Base-by-base conservation (phyloP, 2,113 vertebrate genomes). In the Piaya cayana region DNA sequence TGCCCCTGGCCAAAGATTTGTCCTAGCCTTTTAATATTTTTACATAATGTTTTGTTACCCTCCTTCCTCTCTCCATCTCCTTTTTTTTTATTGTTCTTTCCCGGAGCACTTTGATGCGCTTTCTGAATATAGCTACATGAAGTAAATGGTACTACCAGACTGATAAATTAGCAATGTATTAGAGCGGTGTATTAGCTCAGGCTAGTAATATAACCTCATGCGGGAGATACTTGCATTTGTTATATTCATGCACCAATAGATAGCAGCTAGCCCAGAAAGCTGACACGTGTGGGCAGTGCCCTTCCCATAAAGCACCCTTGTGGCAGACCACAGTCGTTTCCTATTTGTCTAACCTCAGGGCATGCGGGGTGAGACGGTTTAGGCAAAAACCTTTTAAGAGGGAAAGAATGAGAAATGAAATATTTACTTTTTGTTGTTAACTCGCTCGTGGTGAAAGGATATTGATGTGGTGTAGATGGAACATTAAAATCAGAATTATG, bases 111-210 rank as follows among this genome's bases (percentile, higher is more conserved):
- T 81, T 82, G 94, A 80, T 93, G 95, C 96, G 75, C 82, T 97
- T 97, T 95, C 96, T 96, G 91, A 93, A 95, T 94, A 90, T 78
- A 96, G 81, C 90, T 92, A 60, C 70, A 39, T 32, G 90, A 96
- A 95, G 94, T 81, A 96, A 98, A 97, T 63, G 81, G 79, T 93
- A 96, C 95, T 95, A 95, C 45, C 32, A 82, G 78, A 58, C 92
- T 97, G 97, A 98, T 97, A 95, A 97, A 98, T 97, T 96, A 98
- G 91, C 59, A 2, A 45, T 26, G 87, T 82, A 82, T 94, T 95
- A 83, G 72, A 96, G 95, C 71, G 71, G 93, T 22, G 18, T 78
- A 83, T 95, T 95, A 97, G 91, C 92, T 95, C 92, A 96, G 91
- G 84, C 76, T 72, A 87, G 89, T 88, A 91, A 95, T 97, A 98